Evolutionary conservation across 2,888 invertebrate species (phyloP), one percentile per base, ranked within the genome.

Genomic region (Parascotia fuliginaria): DNA sequence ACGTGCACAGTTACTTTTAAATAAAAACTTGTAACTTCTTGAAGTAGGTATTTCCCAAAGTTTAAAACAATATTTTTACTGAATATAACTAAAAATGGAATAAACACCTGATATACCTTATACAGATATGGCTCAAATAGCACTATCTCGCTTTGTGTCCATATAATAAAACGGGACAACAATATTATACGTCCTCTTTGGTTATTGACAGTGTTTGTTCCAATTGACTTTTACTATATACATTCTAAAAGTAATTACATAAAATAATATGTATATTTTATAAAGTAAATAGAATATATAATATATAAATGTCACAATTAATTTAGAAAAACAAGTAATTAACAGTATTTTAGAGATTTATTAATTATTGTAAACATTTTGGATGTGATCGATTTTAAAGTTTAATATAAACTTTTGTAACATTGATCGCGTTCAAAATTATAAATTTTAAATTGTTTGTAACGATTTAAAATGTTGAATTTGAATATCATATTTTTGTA

Each of bases 361-460:
- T 37, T 46, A 66, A 55, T 57, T 59, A 51, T 49, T 58, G 51
- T 50, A 63, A 45, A 63, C 65, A 76, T 85, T 88, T 89, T 89
- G 90, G 89, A 81, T 88, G 89, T 82, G 89, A 90, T 90, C 89
- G 89, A 90, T 81, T 73, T 51, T 66, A 60, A 75, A 79, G 61
- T 60, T 46, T 45, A 19, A 3, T 37, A 40, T 41, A 43, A 51
- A 28, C 44, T 45, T 50, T 50, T 34, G 12, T 22, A 44, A 65
- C 56, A 83, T 89, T 89, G 87, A 89, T 90, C 89, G 87, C 89
- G 83, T 80, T 88, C 89, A 83, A 78, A 87, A 61, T 43, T 15
- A 59, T 44, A 60, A 60, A 58, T 61, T 68, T 62, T 69, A 65
- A 50, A 65, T 67, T 62, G 68, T 55, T 48, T 48, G 14, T 22